phyloP scores from a whole-genome alignment of 2,797 vertebrate species.

The Picus viridis region DNA sequence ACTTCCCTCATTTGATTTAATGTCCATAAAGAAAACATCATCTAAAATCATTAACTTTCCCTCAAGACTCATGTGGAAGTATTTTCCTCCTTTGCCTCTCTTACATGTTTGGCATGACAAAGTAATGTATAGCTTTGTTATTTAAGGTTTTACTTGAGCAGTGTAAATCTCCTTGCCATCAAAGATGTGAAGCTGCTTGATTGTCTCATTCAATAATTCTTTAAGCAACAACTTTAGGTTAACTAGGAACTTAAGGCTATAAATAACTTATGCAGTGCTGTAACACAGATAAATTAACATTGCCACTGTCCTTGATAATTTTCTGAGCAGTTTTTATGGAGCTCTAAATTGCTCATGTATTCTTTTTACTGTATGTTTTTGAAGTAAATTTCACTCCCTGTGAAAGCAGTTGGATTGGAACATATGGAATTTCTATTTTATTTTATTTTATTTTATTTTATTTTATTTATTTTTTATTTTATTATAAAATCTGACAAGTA shows the following conservation, averaged over 20 bases:
- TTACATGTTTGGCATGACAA: neutral
- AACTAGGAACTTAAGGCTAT: neutral
- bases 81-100: neutral
- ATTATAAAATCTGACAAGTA: neutral
- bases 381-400: neutral
- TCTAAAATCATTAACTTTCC: conserved; percentile 1
- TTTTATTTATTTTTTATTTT: neutral
- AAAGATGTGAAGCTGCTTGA: neutral
- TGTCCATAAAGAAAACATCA: neutral
- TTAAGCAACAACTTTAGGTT: neutral
- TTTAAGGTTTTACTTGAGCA: neutral
- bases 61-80: neutral
- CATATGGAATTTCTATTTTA: neutral
- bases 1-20: neutral
- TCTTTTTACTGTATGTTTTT: neutral
- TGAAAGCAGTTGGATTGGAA: neutral
- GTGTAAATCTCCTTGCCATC: conserved; percentile 14
- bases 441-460: neutral
- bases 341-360: neutral
- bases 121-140: neutral
- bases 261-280: neutral
- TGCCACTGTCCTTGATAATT: neutral
- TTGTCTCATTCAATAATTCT: conserved; percentile 16
- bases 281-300: conserved; percentile 13
- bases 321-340: neutral